Evolutionary conservation across 2,797 vertebrate species (phyloP), one percentile per base, ranked within the genome.

Genomic region (Alauda arvensis): DNA sequence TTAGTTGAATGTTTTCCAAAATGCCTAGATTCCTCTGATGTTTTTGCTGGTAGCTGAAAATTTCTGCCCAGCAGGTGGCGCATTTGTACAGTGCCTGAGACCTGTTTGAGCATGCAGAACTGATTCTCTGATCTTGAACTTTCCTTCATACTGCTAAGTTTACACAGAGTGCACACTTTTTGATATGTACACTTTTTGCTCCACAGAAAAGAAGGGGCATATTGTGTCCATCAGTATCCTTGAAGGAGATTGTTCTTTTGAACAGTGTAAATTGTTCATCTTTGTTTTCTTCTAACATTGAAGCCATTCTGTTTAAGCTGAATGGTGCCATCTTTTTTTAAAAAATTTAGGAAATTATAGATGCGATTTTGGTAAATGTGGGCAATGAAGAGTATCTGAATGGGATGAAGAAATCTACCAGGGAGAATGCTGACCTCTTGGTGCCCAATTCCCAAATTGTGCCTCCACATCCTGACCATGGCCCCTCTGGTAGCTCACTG

Each of bases 31-130:
- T 72, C 56, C 33, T 9, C 20, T 7, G 26, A n/a, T 24, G 18
- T 17, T 69, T 77, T 46, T 82, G 33, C 56, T 34, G 17, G 9
- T 10, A 19, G 29, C 29, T 88, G 48, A 60, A 74, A 42, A 8
- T 31, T 52, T 77, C 60, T 87, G 33, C n/a, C 91, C 94, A 93
- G 87, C 49, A 95, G 93, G 67, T 95, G 91, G 89, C 46, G 65
- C 0, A 8, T 72, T 89, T 85, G 88, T 55, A 85, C 43, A 71
- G 69, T 7, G 55, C 24, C 29, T 53, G 45, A 74, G 45, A 52
- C 11, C 31, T 76, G 20, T 25, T 24, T 25, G 20, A 12, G 25
- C 15, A 3, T 18, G 16, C 31, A 21, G 34, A 63, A 29, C 15
- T 3, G 33, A 34, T 53, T 37, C 42, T 21, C 23, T 57, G 26